Evolutionary conservation across 2,888 invertebrate genomes (phyloP).

Genomic region (Apoda limacodes): DNA sequence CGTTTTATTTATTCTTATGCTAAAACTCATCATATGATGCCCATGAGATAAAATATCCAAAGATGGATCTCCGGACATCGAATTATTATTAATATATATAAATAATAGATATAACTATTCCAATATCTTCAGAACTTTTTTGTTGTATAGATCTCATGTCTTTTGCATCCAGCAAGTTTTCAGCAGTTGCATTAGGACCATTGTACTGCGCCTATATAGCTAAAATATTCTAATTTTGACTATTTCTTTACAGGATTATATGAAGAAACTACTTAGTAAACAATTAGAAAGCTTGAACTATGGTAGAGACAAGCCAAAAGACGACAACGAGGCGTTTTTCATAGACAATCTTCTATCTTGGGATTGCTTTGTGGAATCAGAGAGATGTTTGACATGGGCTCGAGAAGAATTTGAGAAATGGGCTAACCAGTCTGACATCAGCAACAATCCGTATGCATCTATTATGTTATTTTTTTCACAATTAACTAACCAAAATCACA

Average conservation of each 20-base stretch:
- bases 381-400: slow-evolving; percentile 68
- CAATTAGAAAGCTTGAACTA: slow-evolving; percentile 64
- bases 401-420: slow-evolving; percentile 43
- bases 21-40: too few relatives aligned
- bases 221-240: not conserved
- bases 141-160: too few relatives aligned
- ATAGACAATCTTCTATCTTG: slow-evolving; percentile 66
- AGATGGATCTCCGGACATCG: too few relatives aligned
- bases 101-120: too few relatives aligned
- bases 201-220: too few relatives aligned
- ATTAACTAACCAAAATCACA: too few relatives aligned
- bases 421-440: slow-evolving; percentile 31
- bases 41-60: too few relatives aligned
- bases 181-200: too few relatives aligned
- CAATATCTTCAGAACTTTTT: too few relatives aligned
- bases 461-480: not conserved
- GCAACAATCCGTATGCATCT: slow-evolving; percentile 48
- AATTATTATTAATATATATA: too few relatives aligned
- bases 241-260: slow-evolving; percentile 47
- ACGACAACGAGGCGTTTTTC: slow-evolving; percentile 69
- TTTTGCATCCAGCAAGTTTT: too few relatives aligned
- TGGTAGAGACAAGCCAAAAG: slow-evolving; percentile 51
- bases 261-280: slow-evolving; percentile 44
- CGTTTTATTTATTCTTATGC: too few relatives aligned
- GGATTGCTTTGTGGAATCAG: slow-evolving; percentile 69